These are phyloP conservation scores for Drosophila fungiperda DNA, from an alignment of 2,888 invertebrate species.

Conservation along the genomic window DNA sequence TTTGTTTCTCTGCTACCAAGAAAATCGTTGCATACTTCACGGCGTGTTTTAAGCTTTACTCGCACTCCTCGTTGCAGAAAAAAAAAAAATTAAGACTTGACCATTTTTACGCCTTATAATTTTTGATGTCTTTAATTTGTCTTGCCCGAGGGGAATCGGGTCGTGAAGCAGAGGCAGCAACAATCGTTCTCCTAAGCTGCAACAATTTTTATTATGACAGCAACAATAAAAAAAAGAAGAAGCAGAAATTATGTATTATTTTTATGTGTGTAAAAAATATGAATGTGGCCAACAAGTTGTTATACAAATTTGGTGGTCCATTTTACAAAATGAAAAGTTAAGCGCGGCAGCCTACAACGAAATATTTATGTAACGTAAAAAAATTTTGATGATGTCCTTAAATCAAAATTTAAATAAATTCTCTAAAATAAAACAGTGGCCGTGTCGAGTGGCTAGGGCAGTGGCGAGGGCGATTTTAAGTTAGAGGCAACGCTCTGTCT, in stretches of 20 bases:
- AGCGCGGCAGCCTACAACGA: conserved; percentile 47
- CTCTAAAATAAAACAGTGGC: conserved; percentile 50
- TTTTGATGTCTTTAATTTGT: conserved; percentile 81
- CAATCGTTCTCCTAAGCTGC: conserved; percentile 60
- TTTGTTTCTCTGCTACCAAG: neutral
- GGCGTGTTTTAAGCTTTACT: conserved; percentile 42
- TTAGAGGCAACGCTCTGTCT: conserved; percentile 2
- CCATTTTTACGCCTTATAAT: conserved; percentile 81
- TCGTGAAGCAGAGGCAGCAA: conserved; percentile 7
- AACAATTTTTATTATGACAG: conserved; percentile 80
- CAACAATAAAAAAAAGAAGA: conserved; percentile 59
- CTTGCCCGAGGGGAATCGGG: conserved; percentile 49
- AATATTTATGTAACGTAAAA: conserved; percentile 81
- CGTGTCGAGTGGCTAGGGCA: neutral
- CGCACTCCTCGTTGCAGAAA: neutral
- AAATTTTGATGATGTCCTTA: conserved; percentile 79
- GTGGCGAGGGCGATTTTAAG: neutral
- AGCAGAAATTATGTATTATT: conserved; percentile 9
- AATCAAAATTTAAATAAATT: conserved; percentile 81
- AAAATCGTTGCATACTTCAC: conserved; percentile 56
- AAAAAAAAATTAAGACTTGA: conserved; percentile 29
- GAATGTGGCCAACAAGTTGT: conserved; percentile 66
- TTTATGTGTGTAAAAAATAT: conserved; percentile 27
- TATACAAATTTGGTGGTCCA: conserved; percentile 78
- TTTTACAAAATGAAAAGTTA: conserved; percentile 79